Base-by-base conservation (phyloP, 2,113 vertebrate genomes). In the Callorhinus ursinus region DNA sequence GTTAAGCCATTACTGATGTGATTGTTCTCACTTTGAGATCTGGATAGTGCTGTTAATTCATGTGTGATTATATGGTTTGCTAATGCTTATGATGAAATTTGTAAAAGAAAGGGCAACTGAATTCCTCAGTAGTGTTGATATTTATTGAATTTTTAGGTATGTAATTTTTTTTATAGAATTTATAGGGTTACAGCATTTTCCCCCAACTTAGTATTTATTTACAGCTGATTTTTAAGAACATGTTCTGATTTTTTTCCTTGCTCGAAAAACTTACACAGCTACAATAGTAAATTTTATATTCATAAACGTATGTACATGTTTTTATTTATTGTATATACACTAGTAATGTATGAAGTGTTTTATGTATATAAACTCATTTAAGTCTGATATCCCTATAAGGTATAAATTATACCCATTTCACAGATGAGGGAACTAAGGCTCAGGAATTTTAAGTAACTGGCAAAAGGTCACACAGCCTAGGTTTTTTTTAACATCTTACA, bases 161-260 rank as follows among this genome's bases (percentile, higher is more conserved):
- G 36, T 36, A 36, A 36, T 36, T 36, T 36, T 36, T 36, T 36
- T 36, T 36, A 36, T 36, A 36, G 36, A 36, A 36, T 36, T 93
- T 36, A 39, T 81, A n/a, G 36, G 65, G 57, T 76, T 81, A 85
- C 7, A 80, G 26, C 81, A 63, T 65, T 65, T 90, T 87, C 74
- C 53, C n/a, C 63, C 13, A 69, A 36, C 21, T 80, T 84, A 18
- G 1, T 96, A 63, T 72, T 96, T 95, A 57, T 69, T 95, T 91
- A 55, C 1, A 93, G 19, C 22, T 88, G 42, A 92, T 55, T 94
- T 71, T 97, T 85, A 57, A 89, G 72, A 95, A 74, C 53, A 61
- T 69, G 31, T 13, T 69, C 12, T 95, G 12, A 49, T 28, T 31
- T 14, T 42, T 92, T 92, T 36, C 84, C 92, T 88, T 94, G 39